These are phyloP conservation scores for Tenthredo notha DNA, from an alignment of 2,888 invertebrate genomes.

Conservation along the genomic window DNA sequence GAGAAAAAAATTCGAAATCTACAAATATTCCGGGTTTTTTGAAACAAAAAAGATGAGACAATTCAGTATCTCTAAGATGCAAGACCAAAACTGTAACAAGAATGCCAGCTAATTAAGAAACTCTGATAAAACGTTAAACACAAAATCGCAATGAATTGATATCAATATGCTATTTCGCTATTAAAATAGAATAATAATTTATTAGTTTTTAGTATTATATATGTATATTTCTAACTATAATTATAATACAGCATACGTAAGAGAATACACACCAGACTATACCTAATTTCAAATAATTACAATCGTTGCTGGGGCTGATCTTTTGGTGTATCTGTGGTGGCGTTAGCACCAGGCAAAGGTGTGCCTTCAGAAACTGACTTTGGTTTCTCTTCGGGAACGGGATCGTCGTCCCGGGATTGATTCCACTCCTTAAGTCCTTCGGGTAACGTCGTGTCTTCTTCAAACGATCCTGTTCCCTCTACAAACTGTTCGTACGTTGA, in stretches of 20 bases:
- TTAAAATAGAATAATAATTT: constrained; percentile 53
- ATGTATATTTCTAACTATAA: constrained; percentile 68
- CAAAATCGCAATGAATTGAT: neutral
- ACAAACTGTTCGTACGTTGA: constrained; percentile 99
- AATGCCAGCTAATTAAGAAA: neutral
- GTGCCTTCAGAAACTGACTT: neutral
- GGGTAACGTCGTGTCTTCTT: constrained; percentile 96
- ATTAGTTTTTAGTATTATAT: constrained; percentile 60
- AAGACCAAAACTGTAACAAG: neutral
- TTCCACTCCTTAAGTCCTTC: constrained; percentile 98
- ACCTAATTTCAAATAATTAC: constrained; percentile 66
- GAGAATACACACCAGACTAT: constrained; percentile 65
- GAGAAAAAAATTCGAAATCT: neutral
- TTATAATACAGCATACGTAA: constrained; percentile 71
- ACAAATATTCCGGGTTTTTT: neutral
- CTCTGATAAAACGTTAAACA: neutral
- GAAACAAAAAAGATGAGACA: neutral
- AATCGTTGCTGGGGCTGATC: constrained; percentile 65
- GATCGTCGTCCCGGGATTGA: constrained; percentile 79
- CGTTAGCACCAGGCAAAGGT: neutral
- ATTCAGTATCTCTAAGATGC: neutral
- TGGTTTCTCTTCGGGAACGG: constrained; percentile 50
- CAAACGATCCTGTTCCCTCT: constrained; percentile 98
- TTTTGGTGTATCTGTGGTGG: constrained; percentile 58
- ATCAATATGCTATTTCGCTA: neutral